Base-by-base conservation (phyloP, 2,888 invertebrate species). In the Euplexia lucipara region DNA sequence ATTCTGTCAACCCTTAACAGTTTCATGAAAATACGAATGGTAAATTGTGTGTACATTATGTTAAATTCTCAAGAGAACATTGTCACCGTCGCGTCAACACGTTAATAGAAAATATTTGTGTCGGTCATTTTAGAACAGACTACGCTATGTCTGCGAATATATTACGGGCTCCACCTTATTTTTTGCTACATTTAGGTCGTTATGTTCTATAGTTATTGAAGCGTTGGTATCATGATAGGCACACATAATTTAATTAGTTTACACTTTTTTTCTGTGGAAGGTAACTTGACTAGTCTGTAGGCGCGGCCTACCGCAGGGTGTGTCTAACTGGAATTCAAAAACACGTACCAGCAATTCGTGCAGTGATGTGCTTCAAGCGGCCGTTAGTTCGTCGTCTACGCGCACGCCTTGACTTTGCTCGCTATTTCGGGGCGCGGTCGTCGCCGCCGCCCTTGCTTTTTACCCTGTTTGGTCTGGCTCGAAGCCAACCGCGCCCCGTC, bases 351-450 rank as follows among this genome's bases (percentile, higher is more conserved):
- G 62, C 69, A 75, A 78, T 83, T 80, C 70, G 82, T 80, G 75
- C 70, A 64, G 42, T 71, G 78, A 76, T 75, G 82, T 79, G 81
- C 83, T 84, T 78, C 53, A 83, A 82, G 74, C 70, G 74, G 65
- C 80, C 70, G 82, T 84, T 79, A 81, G 81, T 83, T 81, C 82
- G 82, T 81, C 79, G 79, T 78, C 81, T 83, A 86, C 86, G 84
- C 83, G 88, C 91, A 90, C 93, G 92, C 94, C 95, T 93, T 94
- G 94, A 93, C 94, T 94, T 95, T 93, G 92, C 90, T 88, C 91
- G 94, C 94, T 94, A 94, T 94, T 92, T 94, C 88, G 88, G 88
- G 95, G 94, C 90, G 93, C 93, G 92, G 92, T 88, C 88, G 88
- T 79, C 87, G 92, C 86, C 91, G 89, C 90, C 93, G 90, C 88